Percentiles rank a stretch among this genome's conserved stretches.
phyloP scores from a whole-genome alignment of 2,797 vertebrate genomes.

The Molossus alvarezi region DNA sequence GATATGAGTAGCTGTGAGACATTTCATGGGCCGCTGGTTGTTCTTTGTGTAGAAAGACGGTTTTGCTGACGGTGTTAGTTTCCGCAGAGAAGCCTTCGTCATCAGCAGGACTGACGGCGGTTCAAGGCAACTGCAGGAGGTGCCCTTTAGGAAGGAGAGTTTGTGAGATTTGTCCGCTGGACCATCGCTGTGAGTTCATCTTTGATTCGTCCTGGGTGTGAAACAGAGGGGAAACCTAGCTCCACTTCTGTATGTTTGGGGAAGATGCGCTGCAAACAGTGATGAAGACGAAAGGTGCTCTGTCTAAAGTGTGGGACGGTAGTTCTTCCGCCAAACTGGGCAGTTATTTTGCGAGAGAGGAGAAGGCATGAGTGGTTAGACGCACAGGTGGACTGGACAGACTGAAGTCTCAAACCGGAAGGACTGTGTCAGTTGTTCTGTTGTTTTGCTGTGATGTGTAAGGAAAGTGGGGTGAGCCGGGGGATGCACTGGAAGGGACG shows the following conservation, averaged over 20 bases:
- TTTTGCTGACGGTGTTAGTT: conserved; percentile 52
- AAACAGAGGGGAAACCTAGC: not conserved
- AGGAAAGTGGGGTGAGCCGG: not conserved
- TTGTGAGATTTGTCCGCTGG: not conserved
- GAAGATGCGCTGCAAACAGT: not conserved
- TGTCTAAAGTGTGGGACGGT: not conserved
- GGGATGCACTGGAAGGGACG: not conserved
- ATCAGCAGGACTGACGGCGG: not conserved
- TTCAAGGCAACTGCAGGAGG: conserved; percentile 42
- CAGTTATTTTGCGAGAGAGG: not conserved
- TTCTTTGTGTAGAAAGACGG: not conserved
- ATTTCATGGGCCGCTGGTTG: not conserved
- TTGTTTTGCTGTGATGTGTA: not conserved
- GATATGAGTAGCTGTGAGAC: not conserved
- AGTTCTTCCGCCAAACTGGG: not conserved
- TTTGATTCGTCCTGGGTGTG: not conserved
- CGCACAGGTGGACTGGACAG: not conserved
- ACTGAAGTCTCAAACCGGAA: not conserved
- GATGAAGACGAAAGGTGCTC: not conserved
- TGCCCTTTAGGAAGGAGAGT: conserved; percentile 26
- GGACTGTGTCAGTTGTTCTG: too few species aligned
- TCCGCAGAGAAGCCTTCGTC: not conserved
- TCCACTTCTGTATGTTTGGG: not conserved
- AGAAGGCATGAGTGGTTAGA: not conserved
- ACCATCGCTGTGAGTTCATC: not conserved